These are phyloP conservation scores for Caiman crocodilus DNA, from an alignment of 2,797 vertebrate species.

Conservation along the genomic window DNA sequence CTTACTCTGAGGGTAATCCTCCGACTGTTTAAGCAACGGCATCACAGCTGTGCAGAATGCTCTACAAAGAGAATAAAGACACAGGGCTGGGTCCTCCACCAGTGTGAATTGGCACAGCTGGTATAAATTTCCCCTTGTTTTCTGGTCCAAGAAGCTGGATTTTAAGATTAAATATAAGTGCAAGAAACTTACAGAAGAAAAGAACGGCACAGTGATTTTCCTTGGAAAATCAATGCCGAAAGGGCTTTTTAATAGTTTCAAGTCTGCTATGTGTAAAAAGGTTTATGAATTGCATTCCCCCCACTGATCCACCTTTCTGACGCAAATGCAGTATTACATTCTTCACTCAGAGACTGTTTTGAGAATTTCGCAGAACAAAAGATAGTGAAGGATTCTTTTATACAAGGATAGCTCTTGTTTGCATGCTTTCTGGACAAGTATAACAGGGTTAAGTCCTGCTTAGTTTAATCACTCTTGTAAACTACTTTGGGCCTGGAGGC, in stretches of 20 bases:
- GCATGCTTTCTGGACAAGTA: neutral
- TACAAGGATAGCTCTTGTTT: neutral
- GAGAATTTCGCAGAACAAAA: slow-evolving; percentile 12
- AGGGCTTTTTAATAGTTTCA: slow-evolving; percentile 1
- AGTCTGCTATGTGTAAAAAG: slow-evolving; percentile 23
- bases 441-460: slow-evolving; percentile 1
- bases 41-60: neutral
- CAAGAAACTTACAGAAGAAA: slow-evolving; percentile 29
- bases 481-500: neutral
- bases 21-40: neutral
- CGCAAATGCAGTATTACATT: neutral
- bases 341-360: neutral
- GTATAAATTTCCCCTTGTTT: neutral
- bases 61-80: neutral
- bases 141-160: slow-evolving; percentile 55
- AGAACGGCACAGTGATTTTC: slow-evolving; percentile 11
- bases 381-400: neutral
- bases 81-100: slow-evolving; percentile 14
- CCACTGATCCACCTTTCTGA: slow-evolving; percentile 32
- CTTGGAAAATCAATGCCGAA: neutral
- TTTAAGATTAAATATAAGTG: slow-evolving; percentile 29
- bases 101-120: slow-evolving; percentile 32
- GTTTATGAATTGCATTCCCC: slow-evolving; percentile 33
- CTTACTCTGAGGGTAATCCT: accelerated
- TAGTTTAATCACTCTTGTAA: neutral